Percentiles rank a stretch among this genome's conserved stretches.
phyloP scores from a whole-genome alignment of 2,797 vertebrate species.

The Neosalanx taihuensis region DNA sequence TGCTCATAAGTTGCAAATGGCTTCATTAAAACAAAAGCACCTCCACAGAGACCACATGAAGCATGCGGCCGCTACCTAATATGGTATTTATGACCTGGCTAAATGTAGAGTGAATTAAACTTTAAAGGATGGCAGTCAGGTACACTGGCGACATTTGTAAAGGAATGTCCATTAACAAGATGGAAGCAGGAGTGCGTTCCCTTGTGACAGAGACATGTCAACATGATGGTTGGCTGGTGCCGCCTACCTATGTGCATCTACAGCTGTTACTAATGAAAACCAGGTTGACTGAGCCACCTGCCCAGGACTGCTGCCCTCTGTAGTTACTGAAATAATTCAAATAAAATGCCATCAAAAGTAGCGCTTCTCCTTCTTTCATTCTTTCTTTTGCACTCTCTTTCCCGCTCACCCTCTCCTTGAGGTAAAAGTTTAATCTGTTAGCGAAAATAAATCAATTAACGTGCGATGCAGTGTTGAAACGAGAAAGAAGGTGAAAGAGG shows the following conservation, averaged over 20 bases:
- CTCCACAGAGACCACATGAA: conserved; percentile 90
- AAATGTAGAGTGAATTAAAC: conserved; percentile 99
- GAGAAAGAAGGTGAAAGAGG: conserved; percentile 27
- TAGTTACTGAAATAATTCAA: conserved; percentile 68
- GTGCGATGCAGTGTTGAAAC: conserved; percentile 32
- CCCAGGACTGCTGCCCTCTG: conserved; percentile 46
- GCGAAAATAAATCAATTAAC: conserved; percentile 59
- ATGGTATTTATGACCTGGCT: conserved; percentile 96
- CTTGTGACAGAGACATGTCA: conserved; percentile 66
- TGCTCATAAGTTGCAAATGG: conserved; percentile 95
- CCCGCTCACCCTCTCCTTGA: neutral
- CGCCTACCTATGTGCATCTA: conserved; percentile 65
- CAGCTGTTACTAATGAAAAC: conserved; percentile 65
- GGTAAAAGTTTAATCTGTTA: conserved; percentile 42
- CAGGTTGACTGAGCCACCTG: conserved; percentile 44
- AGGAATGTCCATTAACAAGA: conserved; percentile 94
- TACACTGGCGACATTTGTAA: conserved; percentile 86
- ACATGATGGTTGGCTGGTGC: conserved; percentile 66
- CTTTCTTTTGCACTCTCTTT: too few relatives aligned
- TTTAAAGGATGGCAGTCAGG: conserved; percentile 98
- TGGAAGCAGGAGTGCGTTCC: conserved; percentile 81
- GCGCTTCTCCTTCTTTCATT: conserved; percentile 24
- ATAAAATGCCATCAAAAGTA: conserved; percentile 47
- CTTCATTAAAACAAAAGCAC: conserved; percentile 99
- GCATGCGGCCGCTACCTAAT: conserved; percentile 91